Base-by-base conservation (phyloP, 2,113 vertebrate genomes). In the Ammodytes marinus region DNA sequence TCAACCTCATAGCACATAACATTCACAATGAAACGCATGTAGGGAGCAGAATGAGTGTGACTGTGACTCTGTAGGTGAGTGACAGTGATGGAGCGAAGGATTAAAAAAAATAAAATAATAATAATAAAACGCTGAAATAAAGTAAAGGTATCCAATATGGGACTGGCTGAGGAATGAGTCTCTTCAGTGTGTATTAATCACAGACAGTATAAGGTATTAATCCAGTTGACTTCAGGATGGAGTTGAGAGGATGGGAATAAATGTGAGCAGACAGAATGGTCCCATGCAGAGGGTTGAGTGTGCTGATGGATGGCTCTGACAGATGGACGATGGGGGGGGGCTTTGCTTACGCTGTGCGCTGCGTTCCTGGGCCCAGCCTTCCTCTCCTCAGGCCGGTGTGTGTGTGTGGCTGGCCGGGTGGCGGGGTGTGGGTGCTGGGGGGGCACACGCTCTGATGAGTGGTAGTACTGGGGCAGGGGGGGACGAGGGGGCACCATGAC, bases 401-500 rank as follows among this genome's bases (percentile, higher is more conserved):
- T 93, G 86, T 95, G 97, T 87, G 94, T 94, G 27, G 95, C 95
- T 95, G 93, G 94, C 93, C 95, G 92, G 93, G 95, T 94, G 83
- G 96, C 91, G 90, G 82, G 47, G 68, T 97, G 96, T 89, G 95
- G 89, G 94, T 96, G 95, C 93, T 95, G 94, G 92, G 95, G 95
- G 94, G 96, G 95, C 91, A 95, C 85, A 91, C 93, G 95, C 68
- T 91, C 88, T 8, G 90, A 74, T 91, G 96, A 96, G 95, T 97
- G 96, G 95, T 97, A 98, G 93, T 96, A 96, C 91, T 97, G 96
- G 92, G 98, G 97, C 85, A 97, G 97, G 93, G 97, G 97, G 86
- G 98, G 97, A 92, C 97, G 97, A 80, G 97, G 97, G 94, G 98
- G 98, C 93, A 95, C 95, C 83, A 93, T 87, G 93, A 95, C 95